These are phyloP conservation scores for Drosophila fungiperda DNA, from an alignment of 2,888 invertebrate species.

Conservation along the genomic window DNA sequence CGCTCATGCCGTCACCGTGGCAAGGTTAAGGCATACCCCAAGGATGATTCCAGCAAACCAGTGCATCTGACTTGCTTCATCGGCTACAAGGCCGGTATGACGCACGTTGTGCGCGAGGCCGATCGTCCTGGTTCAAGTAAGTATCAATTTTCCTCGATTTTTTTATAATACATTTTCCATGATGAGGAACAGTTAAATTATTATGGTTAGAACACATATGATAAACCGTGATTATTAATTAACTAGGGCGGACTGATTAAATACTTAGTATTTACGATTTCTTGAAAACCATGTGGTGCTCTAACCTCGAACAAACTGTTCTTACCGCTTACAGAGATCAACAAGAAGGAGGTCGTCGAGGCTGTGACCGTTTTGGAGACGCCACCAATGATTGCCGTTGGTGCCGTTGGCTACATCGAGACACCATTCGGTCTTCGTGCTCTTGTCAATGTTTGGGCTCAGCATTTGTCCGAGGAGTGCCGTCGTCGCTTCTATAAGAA, in stretches of 20 bases:
- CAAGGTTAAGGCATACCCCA: constrained; percentile 99
- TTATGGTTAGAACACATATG: constrained; percentile 84
- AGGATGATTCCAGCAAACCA: constrained; percentile 97
- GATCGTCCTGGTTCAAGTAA: constrained; percentile 99
- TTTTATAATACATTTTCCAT: constrained; percentile 48
- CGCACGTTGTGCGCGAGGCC: constrained; percentile 99
- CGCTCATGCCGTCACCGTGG: constrained; percentile 98
- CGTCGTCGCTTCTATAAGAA: constrained; percentile 99
- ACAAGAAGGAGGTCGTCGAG: constrained; percentile 99
- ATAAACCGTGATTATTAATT: constrained; percentile 82
- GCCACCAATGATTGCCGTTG: constrained; percentile 99
- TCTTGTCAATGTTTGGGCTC: constrained; percentile 98
- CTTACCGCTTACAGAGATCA: constrained; percentile 90
- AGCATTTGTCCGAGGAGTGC: constrained; percentile 99
- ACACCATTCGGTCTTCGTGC: constrained; percentile 98
- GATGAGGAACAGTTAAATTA: constrained; percentile 82
- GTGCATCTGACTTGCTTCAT: constrained; percentile 99
- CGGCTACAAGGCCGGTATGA: constrained; percentile 99
- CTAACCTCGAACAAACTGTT: constrained; percentile 27
- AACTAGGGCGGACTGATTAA: constrained; percentile 86
- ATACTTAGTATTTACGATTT: background rate
- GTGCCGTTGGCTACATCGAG: constrained; percentile 99
- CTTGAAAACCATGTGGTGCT: constrained; percentile 12
- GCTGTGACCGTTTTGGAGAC: constrained; percentile 99
- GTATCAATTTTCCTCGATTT: constrained; percentile 84